Conservation (phyloP, 1,140 invertebrate species). For the Pemphigus obesinymphae region DNA sequence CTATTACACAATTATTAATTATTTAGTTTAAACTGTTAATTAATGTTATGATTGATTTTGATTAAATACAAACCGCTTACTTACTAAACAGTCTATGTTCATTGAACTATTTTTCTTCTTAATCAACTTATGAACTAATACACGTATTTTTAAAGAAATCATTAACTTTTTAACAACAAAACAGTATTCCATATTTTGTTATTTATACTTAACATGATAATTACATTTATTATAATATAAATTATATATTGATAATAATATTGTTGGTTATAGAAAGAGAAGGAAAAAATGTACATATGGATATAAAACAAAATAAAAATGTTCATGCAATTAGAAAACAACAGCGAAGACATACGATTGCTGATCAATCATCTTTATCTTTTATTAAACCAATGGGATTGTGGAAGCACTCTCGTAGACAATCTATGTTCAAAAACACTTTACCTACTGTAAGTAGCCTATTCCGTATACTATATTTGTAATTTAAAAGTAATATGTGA, state of each 20-base stretch:
- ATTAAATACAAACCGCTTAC: neutral
- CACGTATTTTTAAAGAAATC: neutral
- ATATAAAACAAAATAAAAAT: neutral
- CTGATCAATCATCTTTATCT: constrained; percentile 13
- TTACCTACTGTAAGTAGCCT: constrained; percentile 9
- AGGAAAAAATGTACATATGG: neutral
- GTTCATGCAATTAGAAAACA: constrained; percentile 13
- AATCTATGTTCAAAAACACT: constrained; percentile 5
- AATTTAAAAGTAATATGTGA: too few species aligned
- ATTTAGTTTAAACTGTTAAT: too few species aligned
- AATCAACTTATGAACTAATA: neutral
- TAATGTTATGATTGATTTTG: too few species aligned
- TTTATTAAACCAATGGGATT: constrained; percentile 11
- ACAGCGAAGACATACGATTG: constrained; percentile 26
- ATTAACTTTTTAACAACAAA: neutral
- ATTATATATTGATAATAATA: neutral
- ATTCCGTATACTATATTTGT: too few species aligned
- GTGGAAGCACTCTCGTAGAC: constrained; percentile 24
- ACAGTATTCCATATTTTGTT: neutral
- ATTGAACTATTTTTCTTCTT: neutral
- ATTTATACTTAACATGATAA: neutral
- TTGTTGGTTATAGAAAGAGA: constrained; percentile 6
- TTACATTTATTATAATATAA: neutral
- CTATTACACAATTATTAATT: too few species aligned
- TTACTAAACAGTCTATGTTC: neutral